Base-by-base conservation (phyloP, 2,888 invertebrate genomes). In the Oligia fasciuncula region DNA sequence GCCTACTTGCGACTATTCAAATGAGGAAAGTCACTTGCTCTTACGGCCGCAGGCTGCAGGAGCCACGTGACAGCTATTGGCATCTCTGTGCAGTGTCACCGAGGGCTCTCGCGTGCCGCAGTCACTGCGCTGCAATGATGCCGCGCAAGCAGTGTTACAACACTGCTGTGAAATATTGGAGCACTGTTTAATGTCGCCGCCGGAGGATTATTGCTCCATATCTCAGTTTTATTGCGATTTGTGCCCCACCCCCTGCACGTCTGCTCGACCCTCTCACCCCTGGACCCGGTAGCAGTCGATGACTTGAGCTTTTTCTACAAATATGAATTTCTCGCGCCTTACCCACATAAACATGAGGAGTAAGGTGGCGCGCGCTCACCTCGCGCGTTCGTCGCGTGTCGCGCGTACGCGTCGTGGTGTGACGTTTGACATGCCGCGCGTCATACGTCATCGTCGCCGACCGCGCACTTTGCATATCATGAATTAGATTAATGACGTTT, bases 171-270 rank as follows among this genome's bases (percentile, higher is more conserved):
- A 78, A 80, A 81, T 81, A 75, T 79, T 75, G 77, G 60, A 57
- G 75, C 76, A 76, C 68, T 83, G 74, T 89, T 85, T 86, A 86
- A 86, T 85, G 86, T 85, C 85, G 54, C 73, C 69, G 71, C 73
- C 65, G 71, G 76, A 78, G 76, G 76, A 82, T 86, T 87, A 88
- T 90, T 88, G 90, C 80, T 86, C 85, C 85, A 89, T 87, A 87
- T 87, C 85, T 90, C 91, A 88, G 82, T 79, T 87, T 90, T 88
- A 90, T 90, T 89, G 86, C 90, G 86, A 81, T 76, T 66, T 79
- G 65, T 67, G 29, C 70, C 71, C 62, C n/a, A 35, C 19, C 54
- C 69, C 73, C 51, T 74, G 66, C 19, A 46, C 54, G 43, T 4
- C 66, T 49, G 23, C 19, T 51, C 57, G 1, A 23, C 23, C 57